phyloP scores from a whole-genome alignment of 2,113 vertebrate genomes.

The Cephalopterus ornatus region DNA sequence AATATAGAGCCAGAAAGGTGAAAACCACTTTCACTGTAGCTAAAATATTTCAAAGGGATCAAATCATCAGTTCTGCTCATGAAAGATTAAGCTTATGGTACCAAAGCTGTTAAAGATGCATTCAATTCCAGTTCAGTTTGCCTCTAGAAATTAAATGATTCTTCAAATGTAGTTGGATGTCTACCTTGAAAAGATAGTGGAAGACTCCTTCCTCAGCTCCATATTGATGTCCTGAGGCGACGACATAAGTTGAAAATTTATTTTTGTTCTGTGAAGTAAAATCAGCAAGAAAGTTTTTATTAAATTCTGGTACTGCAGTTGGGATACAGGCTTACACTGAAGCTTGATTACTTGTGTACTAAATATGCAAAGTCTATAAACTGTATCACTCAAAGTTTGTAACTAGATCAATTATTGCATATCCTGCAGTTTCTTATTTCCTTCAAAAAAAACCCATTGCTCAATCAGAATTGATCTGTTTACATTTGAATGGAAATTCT shows the following conservation, averaged over 20 bases:
- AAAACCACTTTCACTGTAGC: not conserved
- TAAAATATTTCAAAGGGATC: not conserved
- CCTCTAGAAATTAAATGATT: not conserved
- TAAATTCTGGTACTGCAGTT: not conserved
- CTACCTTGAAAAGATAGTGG: constrained; percentile 91
- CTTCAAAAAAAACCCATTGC: not conserved
- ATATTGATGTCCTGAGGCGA: constrained; percentile 89
- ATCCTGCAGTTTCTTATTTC: not conserved
- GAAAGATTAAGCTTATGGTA: not conserved
- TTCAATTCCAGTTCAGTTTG: not conserved
- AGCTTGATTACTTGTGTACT: not conserved
- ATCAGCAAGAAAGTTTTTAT: not conserved
- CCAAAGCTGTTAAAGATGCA: not conserved
- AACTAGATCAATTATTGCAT: not conserved
- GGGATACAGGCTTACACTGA: not conserved
- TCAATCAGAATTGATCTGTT: not conserved
- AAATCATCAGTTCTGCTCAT: not conserved
- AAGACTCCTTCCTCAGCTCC: constrained; percentile 87
- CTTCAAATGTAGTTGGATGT: not conserved
- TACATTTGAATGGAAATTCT: not conserved
- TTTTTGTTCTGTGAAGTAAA: constrained; percentile 72
- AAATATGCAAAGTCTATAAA: not conserved
- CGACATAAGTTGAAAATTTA: constrained; percentile 81
- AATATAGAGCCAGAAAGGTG: not conserved
- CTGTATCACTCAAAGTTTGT: not conserved